Evolutionary conservation across 2,113 vertebrate species (phyloP), one percentile per base, ranked within the genome.

Genomic region (Oryzias curvinotus): DNA sequence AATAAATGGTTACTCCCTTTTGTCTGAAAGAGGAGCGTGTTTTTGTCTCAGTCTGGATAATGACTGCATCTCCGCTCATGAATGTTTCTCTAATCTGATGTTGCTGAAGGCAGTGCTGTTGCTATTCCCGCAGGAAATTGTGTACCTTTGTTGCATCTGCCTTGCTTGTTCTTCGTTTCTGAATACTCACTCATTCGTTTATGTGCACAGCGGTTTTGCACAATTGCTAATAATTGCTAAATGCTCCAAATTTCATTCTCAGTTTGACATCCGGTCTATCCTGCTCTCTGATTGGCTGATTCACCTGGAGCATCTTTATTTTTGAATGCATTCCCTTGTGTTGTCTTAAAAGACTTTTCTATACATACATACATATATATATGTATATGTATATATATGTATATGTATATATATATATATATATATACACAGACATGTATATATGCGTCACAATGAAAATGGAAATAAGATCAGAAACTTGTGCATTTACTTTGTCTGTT

Each of bases 101-200:
- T 52, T 72, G 57, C 72, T 56, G 18, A 49, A 52, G 52, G 65
- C 62, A 21, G 15, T 55, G 50, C 44, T n/a, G 3, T 57, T 36
- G 53, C 48, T 28, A 12, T 68, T 75, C 68, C 57, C 58, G 61
- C 52, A 69, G 65, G 68, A 78, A 80, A 79, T 65, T 56, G 65
- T 49, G 51, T 47, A 71, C 42, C 57, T 60, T 61, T 71, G 57
- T 69, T 64, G 45, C 25, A 57, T 42, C 30, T 23, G 58, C 65
- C 44, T 43, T 19, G 19, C 62, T 53, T 73, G 45, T 74, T 77
- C 71, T 43, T 28, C 17, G 19, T 57, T 21, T 65, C 57, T 87
- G 71, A 85, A 83, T 77, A 42, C 61, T 60, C 49, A 25, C 59
- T 80, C 65, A 83, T 83, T 81, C 63, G 73, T 26, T 56, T 60